Conservation (phyloP, 2,888 invertebrate genomes). For the Diarsia brunnea region DNA sequence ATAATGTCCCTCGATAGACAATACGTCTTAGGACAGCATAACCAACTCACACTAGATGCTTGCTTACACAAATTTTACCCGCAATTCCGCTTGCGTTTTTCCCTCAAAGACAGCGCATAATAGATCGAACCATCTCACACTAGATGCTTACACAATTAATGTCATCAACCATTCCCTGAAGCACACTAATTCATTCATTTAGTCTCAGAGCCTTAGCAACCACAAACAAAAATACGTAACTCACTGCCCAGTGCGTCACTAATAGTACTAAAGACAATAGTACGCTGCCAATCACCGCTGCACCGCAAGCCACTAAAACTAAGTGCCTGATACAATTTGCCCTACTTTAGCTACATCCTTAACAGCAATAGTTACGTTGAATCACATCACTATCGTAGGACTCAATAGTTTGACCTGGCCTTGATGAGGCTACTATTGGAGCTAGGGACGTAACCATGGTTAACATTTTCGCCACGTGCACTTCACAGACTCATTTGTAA, state of each 20-base stretch:
- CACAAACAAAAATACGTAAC: slow-evolving; percentile 2
- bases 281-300: slow-evolving; percentile 25
- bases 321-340: slow-evolving; percentile 49
- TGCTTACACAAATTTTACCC: no score
- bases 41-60: no score
- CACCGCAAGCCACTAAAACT: slow-evolving; percentile 34
- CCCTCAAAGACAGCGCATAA: no score
- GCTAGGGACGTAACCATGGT: slow-evolving; percentile 14
- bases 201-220: slow-evolving; percentile 1
- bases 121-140: background rate
- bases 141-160: background rate
- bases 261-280: slow-evolving; percentile 3
- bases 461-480: slow-evolving; percentile 46
- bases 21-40: no score
- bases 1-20: background rate
- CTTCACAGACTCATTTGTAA: slow-evolving; percentile 15
- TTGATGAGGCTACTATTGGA: slow-evolving; percentile 10
- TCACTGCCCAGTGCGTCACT: background rate
- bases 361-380: slow-evolving; percentile 37
- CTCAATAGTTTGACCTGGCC: slow-evolving; percentile 20
- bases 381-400: slow-evolving; percentile 39
- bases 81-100: no score
- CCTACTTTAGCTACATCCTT: slow-evolving; percentile 52
- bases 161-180: background rate
- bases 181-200: slow-evolving; percentile 7